Conservation (phyloP, 2,888 invertebrate species). For the Epistrophe grossulariae region DNA sequence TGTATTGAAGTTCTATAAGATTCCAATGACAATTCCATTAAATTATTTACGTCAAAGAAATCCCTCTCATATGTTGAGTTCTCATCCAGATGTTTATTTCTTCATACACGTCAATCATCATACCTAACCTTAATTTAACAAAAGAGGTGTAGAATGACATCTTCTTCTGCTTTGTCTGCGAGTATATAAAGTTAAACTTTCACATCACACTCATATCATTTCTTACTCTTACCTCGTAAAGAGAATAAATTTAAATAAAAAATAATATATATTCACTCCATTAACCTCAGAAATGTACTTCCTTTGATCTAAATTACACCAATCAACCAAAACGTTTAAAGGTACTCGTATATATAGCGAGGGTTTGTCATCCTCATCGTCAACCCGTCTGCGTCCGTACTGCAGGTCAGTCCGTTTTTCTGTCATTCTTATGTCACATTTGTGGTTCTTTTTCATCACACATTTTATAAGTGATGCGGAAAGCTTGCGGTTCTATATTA, state of each 20-base stretch:
- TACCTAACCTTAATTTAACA: background rate
- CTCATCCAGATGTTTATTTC: constrained; percentile 5
- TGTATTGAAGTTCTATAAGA: background rate
- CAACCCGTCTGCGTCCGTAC: constrained; percentile 31
- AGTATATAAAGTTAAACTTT: constrained; percentile 16
- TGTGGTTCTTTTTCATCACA: constrained; percentile 58
- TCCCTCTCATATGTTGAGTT: background rate
- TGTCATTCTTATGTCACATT: constrained; percentile 74
- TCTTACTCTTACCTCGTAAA: background rate
- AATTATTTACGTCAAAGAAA: background rate
- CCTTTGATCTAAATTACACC: constrained; percentile 64
- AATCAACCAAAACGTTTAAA: constrained; percentile 59
- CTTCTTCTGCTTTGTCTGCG: background rate
- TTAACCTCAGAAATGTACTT: constrained; percentile 48
- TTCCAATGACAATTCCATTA: background rate
- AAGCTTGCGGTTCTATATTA: constrained; percentile 53
- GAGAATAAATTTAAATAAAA: constrained; percentile 32
- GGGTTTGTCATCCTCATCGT: constrained; percentile 35
- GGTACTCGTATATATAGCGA: background rate
- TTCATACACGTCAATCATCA: background rate
- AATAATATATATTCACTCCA: constrained; percentile 21
- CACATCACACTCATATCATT: constrained; percentile 17
- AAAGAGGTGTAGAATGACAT: constrained; percentile 28
- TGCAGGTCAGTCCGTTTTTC: constrained; percentile 30
- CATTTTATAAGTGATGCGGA: constrained; percentile 38